These are phyloP conservation scores for Dendropsophus ebraccatus DNA, from an alignment of 2,113 vertebrate species.

Conservation along the genomic window DNA sequence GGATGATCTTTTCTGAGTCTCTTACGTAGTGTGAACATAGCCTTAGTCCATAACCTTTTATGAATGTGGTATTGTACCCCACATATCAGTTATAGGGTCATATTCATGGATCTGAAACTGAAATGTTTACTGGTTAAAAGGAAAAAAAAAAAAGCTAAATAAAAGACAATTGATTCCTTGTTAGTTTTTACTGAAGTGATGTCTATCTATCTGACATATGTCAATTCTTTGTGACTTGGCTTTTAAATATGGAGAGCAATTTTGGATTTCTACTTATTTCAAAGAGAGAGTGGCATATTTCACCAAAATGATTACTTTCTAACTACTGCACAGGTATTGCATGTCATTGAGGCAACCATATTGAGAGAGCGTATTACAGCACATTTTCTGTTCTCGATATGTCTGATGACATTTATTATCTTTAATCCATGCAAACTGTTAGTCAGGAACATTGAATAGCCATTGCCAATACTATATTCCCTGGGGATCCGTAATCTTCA, in stretches of 20 bases:
- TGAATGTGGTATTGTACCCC: too few species aligned
- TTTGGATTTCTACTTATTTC: neutral
- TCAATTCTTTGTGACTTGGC: neutral
- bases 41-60: too few species aligned
- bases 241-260: neutral
- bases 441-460: neutral
- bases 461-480: neutral
- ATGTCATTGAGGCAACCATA: neutral
- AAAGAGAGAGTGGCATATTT: neutral
- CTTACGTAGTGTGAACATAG: too few species aligned
- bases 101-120: neutral
- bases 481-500: slow-evolving; percentile 15
- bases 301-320: neutral
- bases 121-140: neutral
- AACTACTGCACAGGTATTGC: neutral
- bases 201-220: neutral
- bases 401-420: neutral
- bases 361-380: neutral
- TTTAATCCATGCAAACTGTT: slow-evolving; percentile 2
- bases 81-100: neutral
- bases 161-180: neutral
- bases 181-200: neutral
- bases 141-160: neutral
- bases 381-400: neutral
- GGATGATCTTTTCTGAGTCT: too few species aligned